A percentile compares a stretch with the other conserved stretches of the same genome.
phyloP scores from a whole-genome alignment of 2,113 vertebrate species.

The Lipophrys pholis region DNA sequence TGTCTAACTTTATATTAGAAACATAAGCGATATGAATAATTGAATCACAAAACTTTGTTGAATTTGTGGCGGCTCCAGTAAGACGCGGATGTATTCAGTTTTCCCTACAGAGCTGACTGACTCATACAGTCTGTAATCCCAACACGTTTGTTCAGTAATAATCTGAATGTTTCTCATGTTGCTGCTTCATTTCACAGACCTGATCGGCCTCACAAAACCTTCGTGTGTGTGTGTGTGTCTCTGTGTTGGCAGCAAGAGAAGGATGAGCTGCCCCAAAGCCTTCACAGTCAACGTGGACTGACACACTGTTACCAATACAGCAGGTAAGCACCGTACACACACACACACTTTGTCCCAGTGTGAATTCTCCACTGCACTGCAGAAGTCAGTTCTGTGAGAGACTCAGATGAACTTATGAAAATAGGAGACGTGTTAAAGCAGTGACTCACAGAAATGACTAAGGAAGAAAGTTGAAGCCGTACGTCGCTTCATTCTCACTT shows the following conservation, averaged over 20 bases:
- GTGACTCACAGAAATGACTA: slow-evolving; percentile 47
- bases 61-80: no score
- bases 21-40: no score
- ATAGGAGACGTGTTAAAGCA: background rate
- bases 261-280: slow-evolving; percentile 68
- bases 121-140: no score
- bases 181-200: slow-evolving; percentile 65
- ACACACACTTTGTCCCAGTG: slow-evolving; percentile 8
- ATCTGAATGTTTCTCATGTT: no score
- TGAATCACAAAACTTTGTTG: no score
- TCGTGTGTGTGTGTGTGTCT: slow-evolving; percentile 12
- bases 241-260: slow-evolving; percentile 52
- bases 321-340: slow-evolving; percentile 73
- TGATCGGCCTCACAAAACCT: slow-evolving; percentile 51
- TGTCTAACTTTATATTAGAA: no score
- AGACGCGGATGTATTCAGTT: no score
- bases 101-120: no score
- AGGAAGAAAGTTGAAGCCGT: slow-evolving; percentile 27
- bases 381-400: background rate
- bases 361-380: background rate
- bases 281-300: slow-evolving; percentile 70
- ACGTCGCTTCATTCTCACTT: slow-evolving; percentile 22
- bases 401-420: slow-evolving; percentile 10
- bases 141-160: no score
- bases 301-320: slow-evolving; percentile 68